Evolutionary conservation across 2,888 invertebrate genomes (phyloP).

Genomic region (Allygus modestus): DNA sequence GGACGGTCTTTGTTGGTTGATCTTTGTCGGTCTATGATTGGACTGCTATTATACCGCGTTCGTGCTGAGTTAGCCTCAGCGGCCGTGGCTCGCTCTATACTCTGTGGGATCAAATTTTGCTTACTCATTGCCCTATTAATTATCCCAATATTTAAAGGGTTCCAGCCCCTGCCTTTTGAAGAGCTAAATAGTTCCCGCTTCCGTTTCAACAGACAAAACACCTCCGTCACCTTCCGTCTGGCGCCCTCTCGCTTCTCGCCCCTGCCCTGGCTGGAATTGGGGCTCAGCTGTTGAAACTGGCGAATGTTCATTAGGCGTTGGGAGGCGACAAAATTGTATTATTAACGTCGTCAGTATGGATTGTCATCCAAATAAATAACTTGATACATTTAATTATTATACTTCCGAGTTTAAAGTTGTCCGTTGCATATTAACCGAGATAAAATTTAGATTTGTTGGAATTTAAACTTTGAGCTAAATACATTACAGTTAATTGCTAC

Average conservation of each 20-base stretch:
- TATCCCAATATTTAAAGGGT: constrained; percentile 60
- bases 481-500: too few species aligned
- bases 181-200: constrained; percentile 57
- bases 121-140: constrained; percentile 56
- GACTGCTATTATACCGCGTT: background rate
- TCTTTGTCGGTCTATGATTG: constrained; percentile 19
- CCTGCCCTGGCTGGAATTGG: background rate
- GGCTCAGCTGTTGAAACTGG: background rate
- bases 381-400: too few species aligned
- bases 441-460: too few species aligned
- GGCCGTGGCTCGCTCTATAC: constrained; percentile 52
- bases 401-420: too few species aligned
- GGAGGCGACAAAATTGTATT: background rate
- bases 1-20: constrained; percentile 20
- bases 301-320: background rate
- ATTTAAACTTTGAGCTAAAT: too few species aligned
- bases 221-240: constrained; percentile 39
- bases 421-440: too few species aligned
- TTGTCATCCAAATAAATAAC: too few species aligned
- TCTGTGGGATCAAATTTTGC: constrained; percentile 39
- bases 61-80: background rate
- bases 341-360: too few species aligned
- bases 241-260: background rate
- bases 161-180: constrained; percentile 57
- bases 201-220: constrained; percentile 47